Conservation (phyloP, 2,113 vertebrate genomes). For the Dolichallabes microphthalmus region DNA sequence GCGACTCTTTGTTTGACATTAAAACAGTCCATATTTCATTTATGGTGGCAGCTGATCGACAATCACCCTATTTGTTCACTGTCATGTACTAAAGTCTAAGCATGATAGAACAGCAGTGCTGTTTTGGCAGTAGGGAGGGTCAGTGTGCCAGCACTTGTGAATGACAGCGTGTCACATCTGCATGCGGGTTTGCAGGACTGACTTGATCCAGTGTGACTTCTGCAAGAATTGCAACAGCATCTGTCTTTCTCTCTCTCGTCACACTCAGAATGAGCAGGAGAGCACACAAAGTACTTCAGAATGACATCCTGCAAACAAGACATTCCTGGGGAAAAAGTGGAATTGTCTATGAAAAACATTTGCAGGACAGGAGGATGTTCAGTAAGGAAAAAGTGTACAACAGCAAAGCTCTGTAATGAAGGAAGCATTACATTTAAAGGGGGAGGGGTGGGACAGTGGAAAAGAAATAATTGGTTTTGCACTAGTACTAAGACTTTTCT, state of each 20-base stretch:
- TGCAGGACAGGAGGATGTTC: background rate
- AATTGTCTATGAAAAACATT: background rate
- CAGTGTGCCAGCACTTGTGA: slow-evolving; percentile 59
- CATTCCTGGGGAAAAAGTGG: background rate
- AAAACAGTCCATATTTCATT: slow-evolving; percentile 8
- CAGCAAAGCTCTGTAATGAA: slow-evolving; percentile 4
- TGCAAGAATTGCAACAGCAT: slow-evolving; percentile 45
- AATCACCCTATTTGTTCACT: background rate
- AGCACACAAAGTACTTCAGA: slow-evolving; percentile 3
- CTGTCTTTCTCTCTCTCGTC: slow-evolving; percentile 57
- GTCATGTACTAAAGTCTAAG: slow-evolving; percentile 1
- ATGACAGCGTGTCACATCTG: slow-evolving; percentile 61
- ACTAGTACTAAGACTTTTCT: slow-evolving; percentile 22
- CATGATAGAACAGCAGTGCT: slow-evolving; percentile 1
- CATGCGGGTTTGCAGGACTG: slow-evolving; percentile 60
- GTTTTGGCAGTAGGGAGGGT: slow-evolving; percentile 30
- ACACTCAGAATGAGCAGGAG: slow-evolving; percentile 10
- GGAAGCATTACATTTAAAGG: background rate
- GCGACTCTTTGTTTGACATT: background rate
- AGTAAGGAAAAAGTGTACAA: background rate
- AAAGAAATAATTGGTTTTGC: slow-evolving; percentile 32
- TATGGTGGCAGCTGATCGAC: background rate
- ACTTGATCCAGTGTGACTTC: slow-evolving; percentile 65
- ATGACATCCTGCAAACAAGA: slow-evolving; percentile 1
- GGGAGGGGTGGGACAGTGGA: background rate